Conservation (phyloP, 1,140 invertebrate species). For the Nephila pilipes region DNA sequence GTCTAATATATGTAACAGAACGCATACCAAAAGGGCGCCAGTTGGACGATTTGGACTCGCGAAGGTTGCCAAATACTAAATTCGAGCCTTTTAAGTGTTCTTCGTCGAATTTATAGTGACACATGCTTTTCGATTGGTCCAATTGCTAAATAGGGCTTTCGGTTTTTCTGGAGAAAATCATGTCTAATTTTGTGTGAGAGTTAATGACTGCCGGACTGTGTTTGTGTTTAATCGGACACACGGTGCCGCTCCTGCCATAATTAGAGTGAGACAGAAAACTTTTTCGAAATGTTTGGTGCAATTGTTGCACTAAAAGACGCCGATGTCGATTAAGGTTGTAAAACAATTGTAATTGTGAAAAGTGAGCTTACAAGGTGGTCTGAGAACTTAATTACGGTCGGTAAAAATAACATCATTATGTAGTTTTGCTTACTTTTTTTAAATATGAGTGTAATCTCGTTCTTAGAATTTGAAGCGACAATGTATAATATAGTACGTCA, state of each 20-base stretch:
- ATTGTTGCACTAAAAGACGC: constrained; percentile 11
- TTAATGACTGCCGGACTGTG: not conserved
- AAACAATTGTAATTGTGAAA: constrained; percentile 7
- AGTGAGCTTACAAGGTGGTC: not conserved
- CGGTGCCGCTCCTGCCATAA: not conserved
- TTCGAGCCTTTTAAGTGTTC: not conserved
- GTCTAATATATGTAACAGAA: constrained; percentile 37
- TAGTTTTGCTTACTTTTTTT: not conserved
- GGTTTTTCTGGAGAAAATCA: not conserved
- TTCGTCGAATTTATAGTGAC: constrained; percentile 19
- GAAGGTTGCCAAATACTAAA: not conserved
- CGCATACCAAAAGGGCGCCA: constrained; percentile 21
- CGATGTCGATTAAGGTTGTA: constrained; percentile 3
- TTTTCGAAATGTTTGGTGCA: not conserved
- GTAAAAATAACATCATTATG: not conserved
- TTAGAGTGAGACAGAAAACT: not conserved
- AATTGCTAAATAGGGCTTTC: constrained; percentile 26
- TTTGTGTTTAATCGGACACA: not conserved
- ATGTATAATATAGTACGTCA: not conserved
- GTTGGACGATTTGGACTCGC: not conserved
- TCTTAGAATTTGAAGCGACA: not conserved
- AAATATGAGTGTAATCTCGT: too few relatives aligned
- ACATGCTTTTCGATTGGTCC: not conserved
- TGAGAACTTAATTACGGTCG: not conserved
- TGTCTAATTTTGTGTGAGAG: not conserved